phyloP scores from a whole-genome alignment of 1,140 invertebrate genomes.

The Melanaphis sacchari region DNA sequence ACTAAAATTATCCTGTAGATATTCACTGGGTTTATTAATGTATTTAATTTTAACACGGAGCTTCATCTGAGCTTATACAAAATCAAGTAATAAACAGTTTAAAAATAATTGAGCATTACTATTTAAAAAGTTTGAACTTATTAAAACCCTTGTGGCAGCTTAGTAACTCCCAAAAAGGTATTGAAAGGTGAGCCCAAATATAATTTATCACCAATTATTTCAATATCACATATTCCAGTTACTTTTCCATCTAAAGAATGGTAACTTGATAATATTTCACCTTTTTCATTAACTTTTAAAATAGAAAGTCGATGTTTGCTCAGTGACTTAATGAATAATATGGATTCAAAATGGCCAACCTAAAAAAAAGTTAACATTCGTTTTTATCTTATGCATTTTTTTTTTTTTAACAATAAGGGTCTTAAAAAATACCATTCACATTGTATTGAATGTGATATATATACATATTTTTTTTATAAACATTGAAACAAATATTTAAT shows the following conservation, averaged over 20 bases:
- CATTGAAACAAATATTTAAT: not conserved
- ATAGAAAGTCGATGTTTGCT: not conserved
- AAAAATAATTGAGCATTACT: not conserved
- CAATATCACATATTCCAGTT: constrained; percentile 53
- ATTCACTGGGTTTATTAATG: not conserved
- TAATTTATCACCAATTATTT: constrained; percentile 38
- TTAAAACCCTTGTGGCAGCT: not conserved
- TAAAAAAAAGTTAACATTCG: constrained; percentile 62
- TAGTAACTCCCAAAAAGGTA: constrained; percentile 35
- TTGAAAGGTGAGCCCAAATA: constrained; percentile 59
- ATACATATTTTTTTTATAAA: not conserved
- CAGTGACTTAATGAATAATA: not conserved
- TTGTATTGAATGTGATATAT: not conserved
- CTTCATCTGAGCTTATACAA: not conserved
- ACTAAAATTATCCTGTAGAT: not conserved
- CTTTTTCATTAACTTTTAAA: constrained; percentile 54
- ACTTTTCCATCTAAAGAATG: constrained; percentile 51
- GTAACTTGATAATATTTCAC: constrained; percentile 50
- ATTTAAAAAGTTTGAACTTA: not conserved
- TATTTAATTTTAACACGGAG: not conserved
- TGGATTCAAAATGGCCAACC: constrained; percentile 66
- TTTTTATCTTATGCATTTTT: not conserved
- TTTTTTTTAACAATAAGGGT: not conserved
- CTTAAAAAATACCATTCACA: not conserved
- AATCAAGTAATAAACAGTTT: not conserved